These are phyloP conservation scores for Bombus pyrosoma DNA, from an alignment of 1,140 invertebrate genomes.

Conservation along the genomic window DNA sequence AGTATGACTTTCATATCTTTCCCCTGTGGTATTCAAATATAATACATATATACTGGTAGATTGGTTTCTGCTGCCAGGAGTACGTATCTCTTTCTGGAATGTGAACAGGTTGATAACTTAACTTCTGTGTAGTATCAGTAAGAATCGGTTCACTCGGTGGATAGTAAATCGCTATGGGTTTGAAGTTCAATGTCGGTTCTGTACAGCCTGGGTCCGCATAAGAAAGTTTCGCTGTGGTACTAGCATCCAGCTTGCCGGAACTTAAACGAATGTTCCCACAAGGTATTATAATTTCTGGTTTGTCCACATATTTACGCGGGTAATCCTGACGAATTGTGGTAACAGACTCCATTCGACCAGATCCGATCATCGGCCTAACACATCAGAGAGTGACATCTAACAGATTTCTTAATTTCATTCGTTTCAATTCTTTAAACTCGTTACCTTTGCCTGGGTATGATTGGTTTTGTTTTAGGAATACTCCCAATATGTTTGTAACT, in stretches of 20 bases:
- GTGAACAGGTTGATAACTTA: slow-evolving; percentile 74
- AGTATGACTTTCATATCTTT: not conserved
- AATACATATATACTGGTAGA: slow-evolving; percentile 68
- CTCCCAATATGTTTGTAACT: slow-evolving; percentile 73
- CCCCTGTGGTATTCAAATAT: slow-evolving; percentile 4
- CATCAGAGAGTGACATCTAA: not conserved
- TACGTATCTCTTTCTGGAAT: slow-evolving; percentile 68
- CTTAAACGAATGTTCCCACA: slow-evolving; percentile 78
- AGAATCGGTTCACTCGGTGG: slow-evolving; percentile 82
- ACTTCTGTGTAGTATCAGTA: slow-evolving; percentile 76
- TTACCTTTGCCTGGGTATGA: slow-evolving; percentile 73
- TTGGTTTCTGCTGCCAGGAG: slow-evolving; percentile 74
- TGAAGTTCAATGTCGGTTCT: slow-evolving; percentile 79
- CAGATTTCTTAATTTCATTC: not conserved
- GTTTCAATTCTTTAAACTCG: not conserved
- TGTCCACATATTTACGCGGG: slow-evolving; percentile 84
- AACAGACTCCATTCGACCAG: slow-evolving; percentile 86
- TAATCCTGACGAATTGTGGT: slow-evolving; percentile 88
- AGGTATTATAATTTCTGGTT: slow-evolving; percentile 76
- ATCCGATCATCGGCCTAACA: slow-evolving; percentile 67
- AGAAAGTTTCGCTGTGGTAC: slow-evolving; percentile 72
- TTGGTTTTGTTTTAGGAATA: slow-evolving; percentile 70
- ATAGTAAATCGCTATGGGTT: slow-evolving; percentile 82
- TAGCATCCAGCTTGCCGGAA: slow-evolving; percentile 73
- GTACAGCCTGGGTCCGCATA: slow-evolving; percentile 70